Evolutionary conservation across 2,113 vertebrate genomes (phyloP), one percentile per base, ranked within the genome.

Genomic region (Paedocypris sp.): DNA sequence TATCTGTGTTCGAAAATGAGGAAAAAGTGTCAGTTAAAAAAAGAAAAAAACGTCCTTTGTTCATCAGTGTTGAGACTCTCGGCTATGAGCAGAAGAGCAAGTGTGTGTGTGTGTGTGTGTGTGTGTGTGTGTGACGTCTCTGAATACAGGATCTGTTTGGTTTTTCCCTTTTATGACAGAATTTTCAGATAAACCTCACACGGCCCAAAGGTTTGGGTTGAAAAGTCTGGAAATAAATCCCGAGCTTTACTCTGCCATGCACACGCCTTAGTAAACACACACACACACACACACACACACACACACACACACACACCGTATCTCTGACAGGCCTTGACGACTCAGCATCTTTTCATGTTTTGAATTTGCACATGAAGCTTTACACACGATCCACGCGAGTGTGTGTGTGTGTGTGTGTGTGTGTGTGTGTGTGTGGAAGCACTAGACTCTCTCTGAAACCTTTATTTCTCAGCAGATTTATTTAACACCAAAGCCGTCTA

Each of bases 91-190:
- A n/a, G n/a, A n/a, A 19, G 8, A 23, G 13, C 35, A 0, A 3
- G 19, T 60, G 61, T 25, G 67, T 74, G 67, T 67, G 58, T 71
- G 45, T 52, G 69, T 58, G 73, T n/a, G 19, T 60, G 61, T 25
- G 67, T 74, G 67, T 67, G 58, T 71, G 45, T 52, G 69, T 58
- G 73, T n/a, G 59, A 71, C 4, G 41, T 74, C 60, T 70, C 73
- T 46, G 56, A 58, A 64, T 46, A 54, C 22, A 18, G 66, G 74
- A 76, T 77, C 75, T 79, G 71, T 80, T 74, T 65, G 71, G 68
- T 70, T 77, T 75, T 61, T 47, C 36, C 73, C 60, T 67, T 73
- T 77, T 74, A 71, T 70, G 75, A 79, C 72, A 67, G 75, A 77
- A 80, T 74, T 71, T 77, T 71, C 66, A 61, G 66, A 65, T 65